Conservation (phyloP, 2,888 invertebrate species). For the Microchrysa polita region DNA sequence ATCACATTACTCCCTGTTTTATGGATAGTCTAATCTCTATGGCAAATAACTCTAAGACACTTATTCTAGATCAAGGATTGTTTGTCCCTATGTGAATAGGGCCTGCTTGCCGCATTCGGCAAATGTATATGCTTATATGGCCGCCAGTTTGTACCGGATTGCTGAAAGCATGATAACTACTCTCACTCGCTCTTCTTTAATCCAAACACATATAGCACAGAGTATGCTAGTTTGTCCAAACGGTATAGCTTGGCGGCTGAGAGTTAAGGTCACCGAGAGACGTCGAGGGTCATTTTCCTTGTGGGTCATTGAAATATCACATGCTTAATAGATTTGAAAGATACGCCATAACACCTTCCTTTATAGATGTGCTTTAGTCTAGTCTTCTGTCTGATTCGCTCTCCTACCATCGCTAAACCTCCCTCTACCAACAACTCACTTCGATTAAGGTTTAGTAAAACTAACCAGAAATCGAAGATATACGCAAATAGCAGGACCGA, state of each 20-base stretch:
- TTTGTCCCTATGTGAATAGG: no score
- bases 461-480: neutral
- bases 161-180: no score
- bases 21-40: constrained; percentile 14
- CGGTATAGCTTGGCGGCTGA: no score
- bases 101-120: no score
- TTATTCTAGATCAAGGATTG: constrained; percentile 29
- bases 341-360: neutral
- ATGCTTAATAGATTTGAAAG: constrained; percentile 37
- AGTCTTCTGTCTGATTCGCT: no score
- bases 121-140: no score
- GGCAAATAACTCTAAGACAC: constrained; percentile 23
- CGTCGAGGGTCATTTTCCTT: neutral
- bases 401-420: no score
- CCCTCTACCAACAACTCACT: neutral
- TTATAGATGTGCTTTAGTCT: neutral
- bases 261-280: no score
- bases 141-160: no score
- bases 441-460: neutral
- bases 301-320: constrained; percentile 24
- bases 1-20: constrained; percentile 1
- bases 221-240: no score
- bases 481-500: neutral
- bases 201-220: constrained; percentile 27
- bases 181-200: neutral